Percentiles rank a stretch among this genome's conserved stretches.
Conservation (phyloP, 2,888 invertebrate genomes). For the Pyralis farinalis region DNA sequence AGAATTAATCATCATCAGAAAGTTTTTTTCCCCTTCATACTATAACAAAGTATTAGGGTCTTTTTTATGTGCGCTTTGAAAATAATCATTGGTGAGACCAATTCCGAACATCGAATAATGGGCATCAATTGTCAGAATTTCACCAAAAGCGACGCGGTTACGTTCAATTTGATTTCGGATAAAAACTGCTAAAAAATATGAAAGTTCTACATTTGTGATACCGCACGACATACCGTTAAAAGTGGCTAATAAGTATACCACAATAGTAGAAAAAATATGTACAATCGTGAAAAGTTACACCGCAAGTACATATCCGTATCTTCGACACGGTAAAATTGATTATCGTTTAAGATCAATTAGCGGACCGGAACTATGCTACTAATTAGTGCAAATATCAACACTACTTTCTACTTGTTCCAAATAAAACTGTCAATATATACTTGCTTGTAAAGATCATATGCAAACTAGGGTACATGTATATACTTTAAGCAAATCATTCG, state of each 20-base stretch:
- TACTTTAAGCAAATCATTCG: conserved; percentile 26
- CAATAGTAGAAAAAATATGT: neutral
- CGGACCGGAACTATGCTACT: conserved; percentile 7
- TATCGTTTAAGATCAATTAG: conserved; percentile 21
- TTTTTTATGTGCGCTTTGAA: no score
- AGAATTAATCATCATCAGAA: no score
- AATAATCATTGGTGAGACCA: neutral
- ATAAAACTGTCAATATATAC: conserved; percentile 33
- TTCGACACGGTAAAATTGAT: conserved; percentile 6
- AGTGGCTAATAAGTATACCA: conserved; percentile 9
- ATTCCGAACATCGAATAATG: neutral
- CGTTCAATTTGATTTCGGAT: conserved; percentile 8
- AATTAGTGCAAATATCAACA: conserved; percentile 34
- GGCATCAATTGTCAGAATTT: neutral
- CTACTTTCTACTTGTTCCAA: conserved; percentile 50
- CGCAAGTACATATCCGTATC: neutral
- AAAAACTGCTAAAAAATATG: conserved; percentile 1
- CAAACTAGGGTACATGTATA: conserved; percentile 25
- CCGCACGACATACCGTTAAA: conserved; percentile 21
- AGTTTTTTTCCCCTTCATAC: no score
- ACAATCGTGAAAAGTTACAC: neutral
- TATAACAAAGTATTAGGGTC: no score
- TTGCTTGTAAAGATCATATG: conserved; percentile 17
- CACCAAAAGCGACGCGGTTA: conserved; percentile 1
- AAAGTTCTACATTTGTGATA: conserved; percentile 14